Percentiles rank a stretch among this genome's conserved stretches.
Evolutionary conservation across 2,113 vertebrate genomes (phyloP).

Genomic region (Nycticryphes semicollaris): DNA sequence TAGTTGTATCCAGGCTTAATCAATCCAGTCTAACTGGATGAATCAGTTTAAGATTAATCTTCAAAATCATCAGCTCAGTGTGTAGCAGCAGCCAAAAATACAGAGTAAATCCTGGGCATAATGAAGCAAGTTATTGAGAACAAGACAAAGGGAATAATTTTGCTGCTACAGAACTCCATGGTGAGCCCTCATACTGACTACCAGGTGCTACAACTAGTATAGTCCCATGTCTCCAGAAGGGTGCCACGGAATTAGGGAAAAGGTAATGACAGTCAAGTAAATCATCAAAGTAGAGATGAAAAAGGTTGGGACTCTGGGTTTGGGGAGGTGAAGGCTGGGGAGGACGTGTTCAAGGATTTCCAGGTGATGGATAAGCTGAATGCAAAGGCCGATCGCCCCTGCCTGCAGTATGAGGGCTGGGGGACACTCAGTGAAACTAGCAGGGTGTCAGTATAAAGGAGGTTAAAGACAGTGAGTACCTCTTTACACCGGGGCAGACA

Average conservation of each 20-base stretch:
- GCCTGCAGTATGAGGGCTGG: neutral
- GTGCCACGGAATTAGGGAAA: neutral
- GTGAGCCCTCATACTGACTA: neutral
- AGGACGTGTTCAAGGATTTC: neutral
- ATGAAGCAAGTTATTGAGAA: neutral
- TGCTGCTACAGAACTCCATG: neutral
- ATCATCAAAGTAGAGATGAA: neutral
- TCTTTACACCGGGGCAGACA: neutral
- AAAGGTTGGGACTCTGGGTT: neutral
- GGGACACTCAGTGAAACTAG: neutral
- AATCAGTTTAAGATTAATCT: neutral
- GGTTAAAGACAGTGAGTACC: rapidly evolving
- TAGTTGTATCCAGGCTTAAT: neutral
- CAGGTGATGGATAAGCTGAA: neutral
- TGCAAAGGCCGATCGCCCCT: neutral
- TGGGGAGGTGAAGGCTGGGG: neutral
- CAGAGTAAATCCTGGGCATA: neutral
- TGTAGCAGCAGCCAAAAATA: neutral
- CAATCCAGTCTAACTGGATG: neutral
- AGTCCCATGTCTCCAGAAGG: neutral
- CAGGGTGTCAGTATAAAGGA: neutral
- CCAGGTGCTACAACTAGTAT: neutral
- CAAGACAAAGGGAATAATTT: neutral
- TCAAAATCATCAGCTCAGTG: neutral
- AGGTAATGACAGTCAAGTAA: neutral